phyloP scores from a whole-genome alignment of 2,888 invertebrate species.

The Drosophila putrida region DNA sequence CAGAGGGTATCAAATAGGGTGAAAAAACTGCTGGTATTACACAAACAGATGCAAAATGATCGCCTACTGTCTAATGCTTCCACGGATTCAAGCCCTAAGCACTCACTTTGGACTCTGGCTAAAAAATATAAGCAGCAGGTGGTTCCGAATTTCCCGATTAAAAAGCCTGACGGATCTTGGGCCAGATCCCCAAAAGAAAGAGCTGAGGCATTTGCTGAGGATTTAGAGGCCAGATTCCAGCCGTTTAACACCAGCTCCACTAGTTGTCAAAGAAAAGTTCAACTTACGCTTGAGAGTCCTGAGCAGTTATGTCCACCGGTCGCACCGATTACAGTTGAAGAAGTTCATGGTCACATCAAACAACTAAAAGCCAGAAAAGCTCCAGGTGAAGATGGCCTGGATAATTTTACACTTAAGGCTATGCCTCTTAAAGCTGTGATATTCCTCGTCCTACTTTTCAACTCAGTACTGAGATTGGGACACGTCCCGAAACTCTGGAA shows the following conservation, averaged over 20 bases:
- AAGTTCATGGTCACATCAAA: background rate
- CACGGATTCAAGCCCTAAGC: background rate
- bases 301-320: background rate
- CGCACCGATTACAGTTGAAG: background rate
- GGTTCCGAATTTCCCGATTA: background rate
- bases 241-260: background rate
- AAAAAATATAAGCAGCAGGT: slow-evolving; percentile 1
- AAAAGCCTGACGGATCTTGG: background rate
- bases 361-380: background rate
- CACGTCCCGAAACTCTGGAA: background rate
- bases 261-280: background rate
- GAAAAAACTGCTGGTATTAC: background rate
- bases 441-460: background rate
- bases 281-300: background rate
- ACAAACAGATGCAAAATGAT: background rate
- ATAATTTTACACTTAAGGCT: background rate
- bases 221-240: background rate
- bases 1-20: slow-evolving; percentile 1
- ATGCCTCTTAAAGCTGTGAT: background rate
- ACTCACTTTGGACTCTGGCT: background rate
- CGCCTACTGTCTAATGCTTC: background rate
- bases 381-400: background rate
- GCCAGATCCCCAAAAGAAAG: background rate
- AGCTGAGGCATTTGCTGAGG: background rate
- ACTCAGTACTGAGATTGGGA: background rate